Evolutionary conservation across 2,888 invertebrate genomes (phyloP).

Genomic region (Platerodrilus igneus): DNA sequence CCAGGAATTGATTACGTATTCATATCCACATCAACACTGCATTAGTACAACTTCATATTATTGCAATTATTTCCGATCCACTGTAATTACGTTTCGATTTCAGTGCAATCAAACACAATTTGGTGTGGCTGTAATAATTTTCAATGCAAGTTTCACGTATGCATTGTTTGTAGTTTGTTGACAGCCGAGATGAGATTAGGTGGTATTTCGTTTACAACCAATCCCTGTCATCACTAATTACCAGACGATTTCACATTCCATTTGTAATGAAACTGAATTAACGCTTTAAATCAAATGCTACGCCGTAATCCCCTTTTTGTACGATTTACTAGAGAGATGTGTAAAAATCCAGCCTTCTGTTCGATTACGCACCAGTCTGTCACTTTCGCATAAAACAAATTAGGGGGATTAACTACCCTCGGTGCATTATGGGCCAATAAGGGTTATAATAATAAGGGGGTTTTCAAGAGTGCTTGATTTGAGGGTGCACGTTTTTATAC

Average conservation of each 20-base stretch:
- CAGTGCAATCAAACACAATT: slow-evolving; percentile 37
- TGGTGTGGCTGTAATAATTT: slow-evolving; percentile 33
- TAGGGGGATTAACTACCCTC: slow-evolving; percentile 29
- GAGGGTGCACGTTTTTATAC: too few species aligned
- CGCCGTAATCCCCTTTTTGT: slow-evolving; percentile 19
- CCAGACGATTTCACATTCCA: slow-evolving; percentile 36
- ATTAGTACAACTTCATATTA: too few species aligned
- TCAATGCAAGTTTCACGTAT: slow-evolving; percentile 31
- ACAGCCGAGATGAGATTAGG: slow-evolving; percentile 24
- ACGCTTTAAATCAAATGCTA: slow-evolving; percentile 15
- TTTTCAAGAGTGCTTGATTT: slow-evolving; percentile 5
- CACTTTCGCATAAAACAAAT: slow-evolving; percentile 28
- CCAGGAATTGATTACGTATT: too few species aligned
- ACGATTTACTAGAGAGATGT: slow-evolving; percentile 12
- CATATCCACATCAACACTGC: too few species aligned
- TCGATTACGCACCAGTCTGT: slow-evolving; percentile 20
- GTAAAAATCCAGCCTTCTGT: slow-evolving; percentile 23
- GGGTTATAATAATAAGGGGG: slow-evolving; percentile 17
- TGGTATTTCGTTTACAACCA: slow-evolving; percentile 32
- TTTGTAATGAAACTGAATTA: slow-evolving; percentile 25
- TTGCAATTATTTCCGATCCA: too few species aligned
- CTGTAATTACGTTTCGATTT: too few species aligned
- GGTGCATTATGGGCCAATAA: slow-evolving; percentile 22
- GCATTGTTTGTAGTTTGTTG: slow-evolving; percentile 25
- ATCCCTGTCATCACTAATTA: slow-evolving; percentile 36